phyloP scores from a whole-genome alignment of 2,113 vertebrate species.

The Glareola pratincola region DNA sequence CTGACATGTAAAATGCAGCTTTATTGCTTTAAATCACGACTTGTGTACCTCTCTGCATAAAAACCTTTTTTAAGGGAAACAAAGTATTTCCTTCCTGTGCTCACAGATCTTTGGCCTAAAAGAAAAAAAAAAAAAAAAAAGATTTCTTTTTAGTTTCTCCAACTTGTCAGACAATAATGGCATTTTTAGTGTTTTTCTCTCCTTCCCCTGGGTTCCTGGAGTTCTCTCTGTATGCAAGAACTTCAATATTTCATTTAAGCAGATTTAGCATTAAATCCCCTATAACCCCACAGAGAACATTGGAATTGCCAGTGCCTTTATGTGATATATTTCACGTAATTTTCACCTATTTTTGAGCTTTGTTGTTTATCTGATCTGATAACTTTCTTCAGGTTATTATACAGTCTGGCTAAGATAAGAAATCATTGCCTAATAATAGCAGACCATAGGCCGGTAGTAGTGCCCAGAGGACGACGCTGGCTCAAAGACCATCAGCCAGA shows the following conservation, averaged over 20 bases:
- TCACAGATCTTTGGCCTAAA: neutral
- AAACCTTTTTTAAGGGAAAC: neutral
- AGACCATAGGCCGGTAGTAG: neutral
- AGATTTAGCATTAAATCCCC: neutral
- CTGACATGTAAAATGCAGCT: neutral
- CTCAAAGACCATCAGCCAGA: neutral
- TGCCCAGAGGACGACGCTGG: neutral
- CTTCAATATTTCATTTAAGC: neutral
- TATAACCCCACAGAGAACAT: neutral
- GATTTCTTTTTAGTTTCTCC: neutral
- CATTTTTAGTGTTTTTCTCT: neutral
- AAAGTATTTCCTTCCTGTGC: neutral
- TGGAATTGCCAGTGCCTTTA: neutral
- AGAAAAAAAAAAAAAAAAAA: neutral
- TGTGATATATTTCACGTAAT: neutral
- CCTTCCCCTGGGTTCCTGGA: neutral
- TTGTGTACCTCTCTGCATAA: neutral
- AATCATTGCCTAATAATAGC: neutral
- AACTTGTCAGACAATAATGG: neutral
- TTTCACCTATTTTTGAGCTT: neutral
- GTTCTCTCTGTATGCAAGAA: neutral
- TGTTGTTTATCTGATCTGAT: neutral
- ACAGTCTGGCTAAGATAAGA: neutral
- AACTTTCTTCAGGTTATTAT: neutral
- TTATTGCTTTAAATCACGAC: neutral